Conservation (phyloP, 2,797 vertebrate species). For the Perodicticus potto region DNA sequence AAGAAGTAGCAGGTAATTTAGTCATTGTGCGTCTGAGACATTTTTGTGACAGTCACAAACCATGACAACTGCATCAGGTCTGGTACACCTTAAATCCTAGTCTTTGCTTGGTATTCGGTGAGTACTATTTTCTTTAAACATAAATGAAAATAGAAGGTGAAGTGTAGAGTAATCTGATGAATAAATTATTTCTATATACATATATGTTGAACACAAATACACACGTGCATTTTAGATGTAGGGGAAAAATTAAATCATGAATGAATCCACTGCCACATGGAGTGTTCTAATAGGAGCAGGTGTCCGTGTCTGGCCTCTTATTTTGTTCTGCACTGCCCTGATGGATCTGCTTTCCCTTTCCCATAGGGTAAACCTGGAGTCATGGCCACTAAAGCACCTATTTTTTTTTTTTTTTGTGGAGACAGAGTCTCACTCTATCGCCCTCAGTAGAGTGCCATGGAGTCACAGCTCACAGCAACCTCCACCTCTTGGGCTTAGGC, state of each 20-base stretch:
- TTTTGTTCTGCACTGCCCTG: slow-evolving; percentile 44
- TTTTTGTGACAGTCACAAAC: background rate
- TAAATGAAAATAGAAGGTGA: slow-evolving; percentile 2
- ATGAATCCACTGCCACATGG: slow-evolving; percentile 10
- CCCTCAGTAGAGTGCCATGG: no score
- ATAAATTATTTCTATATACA: slow-evolving; percentile 29
- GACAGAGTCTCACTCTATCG: no score
- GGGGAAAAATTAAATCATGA: background rate
- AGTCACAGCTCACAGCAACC: no score
- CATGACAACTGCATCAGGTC: background rate
- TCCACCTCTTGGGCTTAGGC: no score
- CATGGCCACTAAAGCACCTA: background rate
- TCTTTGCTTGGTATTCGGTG: slow-evolving; percentile 42
- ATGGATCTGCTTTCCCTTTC: slow-evolving; percentile 43
- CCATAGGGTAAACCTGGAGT: background rate
- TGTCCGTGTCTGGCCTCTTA: background rate
- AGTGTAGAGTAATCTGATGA: slow-evolving; percentile 4
- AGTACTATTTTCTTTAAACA: slow-evolving; percentile 8
- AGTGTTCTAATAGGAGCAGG: background rate
- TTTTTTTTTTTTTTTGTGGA: no score
- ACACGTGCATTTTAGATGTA: slow-evolving; percentile 2
- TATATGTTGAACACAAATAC: background rate
- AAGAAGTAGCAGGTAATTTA: background rate
- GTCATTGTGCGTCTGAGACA: background rate
- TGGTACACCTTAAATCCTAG: background rate